These are phyloP conservation scores for Pholis gunnellus DNA, from an alignment of 2,113 vertebrate species.

Conservation along the genomic window DNA sequence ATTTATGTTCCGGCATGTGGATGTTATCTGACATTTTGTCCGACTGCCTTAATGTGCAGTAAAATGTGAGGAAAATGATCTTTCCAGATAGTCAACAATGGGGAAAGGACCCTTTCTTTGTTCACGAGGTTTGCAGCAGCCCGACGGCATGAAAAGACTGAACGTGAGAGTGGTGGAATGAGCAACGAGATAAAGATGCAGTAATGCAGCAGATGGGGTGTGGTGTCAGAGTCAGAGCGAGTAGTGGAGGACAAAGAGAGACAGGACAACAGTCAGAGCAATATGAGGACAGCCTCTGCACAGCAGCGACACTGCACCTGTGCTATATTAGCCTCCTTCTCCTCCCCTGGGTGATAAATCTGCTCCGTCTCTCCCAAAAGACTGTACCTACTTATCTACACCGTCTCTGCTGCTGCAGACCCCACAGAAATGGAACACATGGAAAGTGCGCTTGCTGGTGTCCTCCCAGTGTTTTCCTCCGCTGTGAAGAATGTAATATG, in stretches of 20 bases:
- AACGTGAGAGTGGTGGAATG: conserved; percentile 15
- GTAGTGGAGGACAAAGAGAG: conserved; percentile 34
- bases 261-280: conserved; percentile 17
- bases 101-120: not conserved
- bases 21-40: not conserved
- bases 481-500: not conserved
- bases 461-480: not conserved
- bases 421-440: not conserved
- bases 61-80: not conserved
- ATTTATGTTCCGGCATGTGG: not conserved
- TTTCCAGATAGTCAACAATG: not conserved
- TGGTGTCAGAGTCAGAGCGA: not conserved
- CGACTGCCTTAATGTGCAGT: not conserved
- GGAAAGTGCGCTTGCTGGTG: not conserved
- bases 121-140: not conserved
- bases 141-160: no score
- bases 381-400: conserved; percentile 10
- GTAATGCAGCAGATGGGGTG: not conserved
- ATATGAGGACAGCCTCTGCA: conserved; percentile 24
- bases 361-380: not conserved
- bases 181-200: conserved; percentile 28
- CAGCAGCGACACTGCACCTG: conserved; percentile 27
- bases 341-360: conserved; percentile 36
- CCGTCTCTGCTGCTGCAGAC: conserved; percentile 1
- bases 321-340: conserved; percentile 3